Percentiles rank a stretch among this genome's conserved stretches.
phyloP scores from a whole-genome alignment of 2,113 vertebrate species.

The Malurus melanocephalus region DNA sequence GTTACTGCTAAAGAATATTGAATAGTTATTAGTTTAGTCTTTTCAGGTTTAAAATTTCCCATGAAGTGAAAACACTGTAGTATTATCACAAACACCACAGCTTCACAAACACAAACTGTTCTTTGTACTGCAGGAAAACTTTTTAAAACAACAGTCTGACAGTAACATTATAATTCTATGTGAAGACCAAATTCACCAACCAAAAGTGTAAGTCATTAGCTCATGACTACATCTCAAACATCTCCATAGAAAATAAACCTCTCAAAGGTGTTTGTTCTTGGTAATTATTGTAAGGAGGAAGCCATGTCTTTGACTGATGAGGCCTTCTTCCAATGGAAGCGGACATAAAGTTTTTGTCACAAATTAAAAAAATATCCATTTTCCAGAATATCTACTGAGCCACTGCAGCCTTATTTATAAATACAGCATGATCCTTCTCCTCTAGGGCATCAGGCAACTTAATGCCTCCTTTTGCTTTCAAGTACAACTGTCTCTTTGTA shows the following conservation, averaged over 20 bases:
- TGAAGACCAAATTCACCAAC: neutral
- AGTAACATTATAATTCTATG: neutral
- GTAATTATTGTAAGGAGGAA: neutral
- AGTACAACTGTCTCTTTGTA: neutral
- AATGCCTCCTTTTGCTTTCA: constrained; percentile 12
- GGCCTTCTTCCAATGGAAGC: neutral
- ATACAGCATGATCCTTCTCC: neutral
- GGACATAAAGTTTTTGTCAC: neutral
- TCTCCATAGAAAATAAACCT: neutral
- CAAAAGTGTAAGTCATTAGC: neutral
- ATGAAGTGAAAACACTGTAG: neutral
- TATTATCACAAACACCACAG: neutral
- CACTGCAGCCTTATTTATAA: neutral
- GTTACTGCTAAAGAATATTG: neutral
- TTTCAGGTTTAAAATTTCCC: neutral
- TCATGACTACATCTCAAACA: neutral
- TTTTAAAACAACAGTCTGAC: neutral
- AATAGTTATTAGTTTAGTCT: neutral
- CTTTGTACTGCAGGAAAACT: neutral
- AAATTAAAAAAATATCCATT: neutral
- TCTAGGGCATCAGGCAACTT: neutral
- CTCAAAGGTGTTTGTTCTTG: neutral
- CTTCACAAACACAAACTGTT: neutral
- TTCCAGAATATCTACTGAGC: neutral
- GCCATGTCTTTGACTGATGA: neutral